Conservation (phyloP, 1,140 invertebrate genomes). For the Ganaspis sp. region DNA sequence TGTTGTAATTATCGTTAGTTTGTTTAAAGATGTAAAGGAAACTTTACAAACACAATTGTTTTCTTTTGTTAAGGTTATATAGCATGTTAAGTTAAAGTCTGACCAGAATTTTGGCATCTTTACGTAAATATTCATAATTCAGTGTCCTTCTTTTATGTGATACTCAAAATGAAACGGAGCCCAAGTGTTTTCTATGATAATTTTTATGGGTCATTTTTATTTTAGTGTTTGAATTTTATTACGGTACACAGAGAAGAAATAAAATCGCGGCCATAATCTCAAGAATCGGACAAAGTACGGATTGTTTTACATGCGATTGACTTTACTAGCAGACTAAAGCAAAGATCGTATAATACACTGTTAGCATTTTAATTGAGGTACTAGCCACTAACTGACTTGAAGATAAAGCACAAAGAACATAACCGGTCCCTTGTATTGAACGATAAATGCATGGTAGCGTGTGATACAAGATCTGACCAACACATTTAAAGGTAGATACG, state of each 20-base stretch:
- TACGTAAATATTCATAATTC: too few relatives aligned
- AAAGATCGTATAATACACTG: background rate
- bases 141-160: too few relatives aligned
- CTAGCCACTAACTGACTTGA: background rate
- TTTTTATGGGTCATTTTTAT: too few relatives aligned
- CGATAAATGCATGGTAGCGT: slow-evolving; percentile 28
- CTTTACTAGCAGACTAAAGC: background rate
- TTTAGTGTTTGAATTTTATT: too few relatives aligned
- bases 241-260: background rate
- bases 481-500: slow-evolving; percentile 15
- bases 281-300: slow-evolving; percentile 3
- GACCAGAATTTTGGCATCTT: too few relatives aligned
- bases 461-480: slow-evolving; percentile 16
- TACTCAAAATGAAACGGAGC: too few relatives aligned
- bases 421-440: slow-evolving; percentile 12
- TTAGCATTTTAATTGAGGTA: slow-evolving; percentile 23
- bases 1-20: too few relatives aligned
- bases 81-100: too few relatives aligned
- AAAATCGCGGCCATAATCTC: background rate
- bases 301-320: slow-evolving; percentile 11
- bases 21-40: too few relatives aligned
- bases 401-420: slow-evolving; percentile 17
- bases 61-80: too few relatives aligned
- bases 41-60: too few relatives aligned
- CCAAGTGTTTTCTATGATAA: too few relatives aligned